Evolutionary conservation across 2,797 vertebrate species (phyloP).

Genomic region (Adelosebastes latens): DNA sequence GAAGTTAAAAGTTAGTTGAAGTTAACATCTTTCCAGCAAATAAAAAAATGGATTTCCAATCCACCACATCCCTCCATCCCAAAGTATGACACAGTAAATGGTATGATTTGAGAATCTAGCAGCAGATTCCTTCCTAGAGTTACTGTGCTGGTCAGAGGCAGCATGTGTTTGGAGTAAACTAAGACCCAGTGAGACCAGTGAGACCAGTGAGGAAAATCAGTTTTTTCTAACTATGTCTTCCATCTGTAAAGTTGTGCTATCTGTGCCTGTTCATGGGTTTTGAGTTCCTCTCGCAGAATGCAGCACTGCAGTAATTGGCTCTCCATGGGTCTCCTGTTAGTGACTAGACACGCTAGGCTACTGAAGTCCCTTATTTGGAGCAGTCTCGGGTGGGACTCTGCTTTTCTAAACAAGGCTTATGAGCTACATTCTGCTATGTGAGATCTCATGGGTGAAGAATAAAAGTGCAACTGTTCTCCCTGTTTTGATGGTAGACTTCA

Average conservation of each 20-base stretch:
- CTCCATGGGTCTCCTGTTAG: slow-evolving; percentile 5
- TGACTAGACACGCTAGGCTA: not conserved
- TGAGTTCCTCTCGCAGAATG: slow-evolving; percentile 26
- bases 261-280: not conserved
- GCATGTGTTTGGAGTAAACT: not conserved
- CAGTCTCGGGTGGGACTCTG: not conserved
- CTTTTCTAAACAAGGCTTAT: slow-evolving; percentile 25
- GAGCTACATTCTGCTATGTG: slow-evolving; percentile 1
- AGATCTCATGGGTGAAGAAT: not conserved
- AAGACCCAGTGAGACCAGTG: not conserved
- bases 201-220: not conserved
- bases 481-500: slow-evolving; percentile 14
- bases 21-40: not conserved
- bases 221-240: not conserved
- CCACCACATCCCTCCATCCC: not conserved
- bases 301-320: slow-evolving; percentile 38
- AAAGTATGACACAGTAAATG: not conserved
- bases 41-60: not conserved
- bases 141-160: not conserved
- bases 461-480: not conserved
- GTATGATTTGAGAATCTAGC: not conserved
- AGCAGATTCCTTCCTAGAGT: not conserved
- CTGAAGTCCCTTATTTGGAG: not conserved
- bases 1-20: not conserved
- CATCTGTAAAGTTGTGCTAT: not conserved